Conservation (phyloP, 2,888 invertebrate species). For the Cosmopolites sordidus region DNA sequence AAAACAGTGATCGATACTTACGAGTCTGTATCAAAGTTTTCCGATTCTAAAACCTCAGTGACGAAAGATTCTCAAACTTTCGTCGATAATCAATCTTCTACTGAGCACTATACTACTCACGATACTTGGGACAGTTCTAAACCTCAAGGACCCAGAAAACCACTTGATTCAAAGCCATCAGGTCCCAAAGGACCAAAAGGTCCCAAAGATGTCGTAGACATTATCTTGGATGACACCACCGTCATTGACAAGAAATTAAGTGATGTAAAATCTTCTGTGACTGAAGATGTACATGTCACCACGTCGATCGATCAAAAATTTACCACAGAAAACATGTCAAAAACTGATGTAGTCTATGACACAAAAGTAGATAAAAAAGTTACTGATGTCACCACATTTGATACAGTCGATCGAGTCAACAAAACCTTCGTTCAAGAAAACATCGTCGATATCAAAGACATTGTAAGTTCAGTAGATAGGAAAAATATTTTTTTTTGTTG, state of each 20-base stretch:
- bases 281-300: conserved; percentile 26
- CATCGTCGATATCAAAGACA: conserved; percentile 57
- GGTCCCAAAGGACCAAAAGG: conserved; percentile 2
- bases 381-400: conserved; percentile 20
- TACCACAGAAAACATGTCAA: conserved; percentile 25
- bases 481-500: not conserved
- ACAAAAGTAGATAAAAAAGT: conserved; percentile 18
- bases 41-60: conserved; percentile 27
- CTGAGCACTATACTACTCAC: conserved; percentile 36
- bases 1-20: conserved; percentile 35
- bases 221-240: conserved; percentile 15
- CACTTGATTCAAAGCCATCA: conserved; percentile 3
- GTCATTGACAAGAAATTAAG: conserved; percentile 24
- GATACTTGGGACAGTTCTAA: conserved; percentile 28
- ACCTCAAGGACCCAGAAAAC: conserved; percentile 2
- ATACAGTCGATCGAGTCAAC: conserved; percentile 46
- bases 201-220: conserved; percentile 9
- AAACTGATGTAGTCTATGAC: conserved; percentile 16
- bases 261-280: conserved; percentile 24
- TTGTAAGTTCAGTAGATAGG: conserved; percentile 40
- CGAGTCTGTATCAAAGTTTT: conserved; percentile 33
- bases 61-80: conserved; percentile 30
- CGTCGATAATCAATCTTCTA: conserved; percentile 33
- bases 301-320: conserved; percentile 34
- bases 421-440: conserved; percentile 56